phyloP scores from a whole-genome alignment of 2,888 invertebrate genomes.

The Diarsia rubi region DNA sequence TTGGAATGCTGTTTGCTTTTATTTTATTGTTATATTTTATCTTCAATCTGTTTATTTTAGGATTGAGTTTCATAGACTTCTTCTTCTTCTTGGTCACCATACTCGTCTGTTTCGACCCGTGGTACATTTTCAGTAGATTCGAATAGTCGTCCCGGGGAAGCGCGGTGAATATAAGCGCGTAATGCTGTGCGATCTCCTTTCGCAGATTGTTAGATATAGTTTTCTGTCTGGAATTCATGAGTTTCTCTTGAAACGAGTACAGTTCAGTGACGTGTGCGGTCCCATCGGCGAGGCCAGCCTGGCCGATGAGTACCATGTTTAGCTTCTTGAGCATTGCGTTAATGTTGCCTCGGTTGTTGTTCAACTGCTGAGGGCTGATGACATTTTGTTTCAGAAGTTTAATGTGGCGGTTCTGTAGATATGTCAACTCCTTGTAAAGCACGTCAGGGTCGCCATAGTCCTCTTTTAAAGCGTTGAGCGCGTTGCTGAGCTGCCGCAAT shows the following conservation, averaged over 20 bases:
- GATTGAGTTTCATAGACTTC: constrained; percentile 67
- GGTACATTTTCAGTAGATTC: constrained; percentile 80
- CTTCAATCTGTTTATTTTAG: constrained; percentile 67
- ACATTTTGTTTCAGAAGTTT: constrained; percentile 81
- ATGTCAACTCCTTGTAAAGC: constrained; percentile 84
- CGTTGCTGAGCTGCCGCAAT: constrained; percentile 77
- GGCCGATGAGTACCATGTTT: constrained; percentile 91
- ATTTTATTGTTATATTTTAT: constrained; percentile 16
- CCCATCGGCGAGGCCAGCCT: constrained; percentile 90
- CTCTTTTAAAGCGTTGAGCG: constrained; percentile 82
- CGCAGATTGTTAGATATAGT: constrained; percentile 82
- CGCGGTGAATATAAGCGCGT: constrained; percentile 88
- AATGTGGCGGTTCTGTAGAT: constrained; percentile 84
- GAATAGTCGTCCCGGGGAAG: constrained; percentile 82
- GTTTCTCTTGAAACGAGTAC: constrained; percentile 77
- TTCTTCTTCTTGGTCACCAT: constrained; percentile 70
- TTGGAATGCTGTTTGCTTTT: constrained; percentile 69
- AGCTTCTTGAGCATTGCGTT: constrained; percentile 86
- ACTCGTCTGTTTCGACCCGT: constrained; percentile 62
- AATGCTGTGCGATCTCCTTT: constrained; percentile 88
- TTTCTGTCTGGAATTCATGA: constrained; percentile 77
- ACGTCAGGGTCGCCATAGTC: constrained; percentile 89
- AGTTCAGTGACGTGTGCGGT: constrained; percentile 85
- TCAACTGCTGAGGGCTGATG: constrained; percentile 77
- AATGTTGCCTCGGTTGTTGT: constrained; percentile 81